These are phyloP conservation scores for Stichopus chloronotus DNA, from an alignment of 35 echinoderm and acorn worm genomes.

Conservation along the genomic window DNA sequence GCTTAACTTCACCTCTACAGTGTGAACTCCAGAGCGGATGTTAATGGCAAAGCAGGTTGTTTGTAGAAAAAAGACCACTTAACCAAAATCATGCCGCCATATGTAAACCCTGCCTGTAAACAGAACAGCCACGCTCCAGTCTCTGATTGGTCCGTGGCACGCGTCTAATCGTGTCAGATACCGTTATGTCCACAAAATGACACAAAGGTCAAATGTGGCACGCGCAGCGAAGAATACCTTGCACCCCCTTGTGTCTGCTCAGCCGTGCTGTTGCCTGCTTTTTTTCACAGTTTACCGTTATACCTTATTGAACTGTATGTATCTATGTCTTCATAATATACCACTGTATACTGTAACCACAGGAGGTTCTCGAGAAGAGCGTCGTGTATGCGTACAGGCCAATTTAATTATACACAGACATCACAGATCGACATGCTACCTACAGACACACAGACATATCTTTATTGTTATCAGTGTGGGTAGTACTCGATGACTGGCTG, in stretches of 20 bases:
- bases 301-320: no score
- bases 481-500: no score
- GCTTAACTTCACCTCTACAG: background rate
- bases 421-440: no score
- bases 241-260: background rate
- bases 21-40: conserved; percentile 13
- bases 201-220: conserved; percentile 23
- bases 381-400: no score
- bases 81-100: background rate
- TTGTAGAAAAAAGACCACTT: conserved; percentile 17
- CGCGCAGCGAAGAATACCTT: background rate
- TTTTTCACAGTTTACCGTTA: no score
- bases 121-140: background rate
- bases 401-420: no score
- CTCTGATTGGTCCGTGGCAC: conserved; percentile 38
- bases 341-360: no score
- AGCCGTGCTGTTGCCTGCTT: background rate
- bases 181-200: conserved; percentile 38
- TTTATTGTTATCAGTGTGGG: no score
- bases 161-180: conserved; percentile 20
- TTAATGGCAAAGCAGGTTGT: conserved; percentile 8
- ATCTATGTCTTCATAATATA: no score
- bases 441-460: no score
- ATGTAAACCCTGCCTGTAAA: background rate
- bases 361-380: no score